phyloP scores from a whole-genome alignment of 2,113 vertebrate genomes.

The Entelurus aequoreus region DNA sequence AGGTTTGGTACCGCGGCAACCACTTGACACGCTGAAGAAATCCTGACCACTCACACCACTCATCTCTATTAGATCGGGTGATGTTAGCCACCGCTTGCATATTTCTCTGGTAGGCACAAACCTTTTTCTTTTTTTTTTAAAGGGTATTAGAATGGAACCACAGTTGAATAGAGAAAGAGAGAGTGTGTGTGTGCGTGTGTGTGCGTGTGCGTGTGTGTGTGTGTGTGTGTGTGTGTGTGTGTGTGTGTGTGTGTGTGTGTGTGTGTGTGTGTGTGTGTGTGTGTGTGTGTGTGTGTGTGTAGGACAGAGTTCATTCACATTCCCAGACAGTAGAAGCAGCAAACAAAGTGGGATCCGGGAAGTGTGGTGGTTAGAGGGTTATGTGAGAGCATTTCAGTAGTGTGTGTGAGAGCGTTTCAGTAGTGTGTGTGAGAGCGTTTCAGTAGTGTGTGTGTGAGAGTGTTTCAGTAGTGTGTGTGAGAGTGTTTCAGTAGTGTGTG shows the following conservation, averaged over 20 bases:
- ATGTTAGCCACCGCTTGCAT: neutral
- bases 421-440: too few species aligned
- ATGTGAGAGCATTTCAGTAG: too few species aligned
- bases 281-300: conserved; percentile 15
- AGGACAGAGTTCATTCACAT: conserved; percentile 48
- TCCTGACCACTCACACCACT: conserved; percentile 27
- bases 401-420: too few species aligned
- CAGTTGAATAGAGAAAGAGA: conserved; percentile 16
- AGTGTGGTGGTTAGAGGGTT: conserved; percentile 25
- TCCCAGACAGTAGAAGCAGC: conserved; percentile 57
- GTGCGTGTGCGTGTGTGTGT: conserved; percentile 8
- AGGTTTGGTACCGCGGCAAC: conserved; percentile 45
- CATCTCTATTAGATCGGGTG: conserved; percentile 6
- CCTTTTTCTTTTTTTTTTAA: too few species aligned
- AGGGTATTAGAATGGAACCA: conserved; percentile 15
- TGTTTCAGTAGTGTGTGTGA: too few species aligned
- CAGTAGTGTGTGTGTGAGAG: too few species aligned
- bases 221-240: conserved; percentile 24
- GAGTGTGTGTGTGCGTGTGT: neutral
- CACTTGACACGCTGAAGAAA: conserved; percentile 40
- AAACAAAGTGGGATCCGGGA: conserved; percentile 40
- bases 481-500: too few species aligned
- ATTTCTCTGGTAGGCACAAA: neutral
- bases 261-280: too few species aligned
- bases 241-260: too few species aligned